Evolutionary conservation across 2,797 vertebrate species (phyloP), one percentile per base, ranked within the genome.

Genomic region (Hydrophis major): DNA sequence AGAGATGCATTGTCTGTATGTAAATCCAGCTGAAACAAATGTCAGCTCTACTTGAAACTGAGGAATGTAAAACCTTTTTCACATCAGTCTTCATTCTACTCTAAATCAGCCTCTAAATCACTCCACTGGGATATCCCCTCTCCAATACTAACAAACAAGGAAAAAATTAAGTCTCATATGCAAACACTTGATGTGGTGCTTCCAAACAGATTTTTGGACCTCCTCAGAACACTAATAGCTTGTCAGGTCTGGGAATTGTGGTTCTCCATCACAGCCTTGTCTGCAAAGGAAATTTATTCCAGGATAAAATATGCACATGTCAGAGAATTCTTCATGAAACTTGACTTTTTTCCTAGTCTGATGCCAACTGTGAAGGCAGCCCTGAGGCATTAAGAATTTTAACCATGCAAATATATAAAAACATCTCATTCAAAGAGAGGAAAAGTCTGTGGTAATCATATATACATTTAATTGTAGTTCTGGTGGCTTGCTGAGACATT

Each of bases 171-270:
- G 10, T 47, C 37, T 47, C 90, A 86, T 89, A 93, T 10, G 42
- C 66, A 69, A 32, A 27, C 25, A 55, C 66, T 0, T 0, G 0
- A 74, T 28, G 0, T 0, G 0, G 60, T 27, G 0, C 91, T 96
- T 90, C 91, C 66, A 10, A 57, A 0, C 0, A 86, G 86, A 60
- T 60, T 93, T 74, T 94, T 90, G 32, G 93, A 89, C 25, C 28
- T 12, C 3, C 86, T 93, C 89, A 10, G 92, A 94, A 93, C 90
- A 18, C 88, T 91, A 87, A 28, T 93, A 59, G 22, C 96, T 92
- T 20, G 1, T 93, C 90, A 56, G 59, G 66, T 88, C 56, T 90
- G 63, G 91, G 94, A 74, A 94, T 92, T 93, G 25, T 88, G 93
- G 32, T 91, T 86, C 0, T 57, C 22, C 61, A 61, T 66, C 92